Evolutionary conservation across 1,140 invertebrate genomes (phyloP).

Genomic region (Popillia japonica): DNA sequence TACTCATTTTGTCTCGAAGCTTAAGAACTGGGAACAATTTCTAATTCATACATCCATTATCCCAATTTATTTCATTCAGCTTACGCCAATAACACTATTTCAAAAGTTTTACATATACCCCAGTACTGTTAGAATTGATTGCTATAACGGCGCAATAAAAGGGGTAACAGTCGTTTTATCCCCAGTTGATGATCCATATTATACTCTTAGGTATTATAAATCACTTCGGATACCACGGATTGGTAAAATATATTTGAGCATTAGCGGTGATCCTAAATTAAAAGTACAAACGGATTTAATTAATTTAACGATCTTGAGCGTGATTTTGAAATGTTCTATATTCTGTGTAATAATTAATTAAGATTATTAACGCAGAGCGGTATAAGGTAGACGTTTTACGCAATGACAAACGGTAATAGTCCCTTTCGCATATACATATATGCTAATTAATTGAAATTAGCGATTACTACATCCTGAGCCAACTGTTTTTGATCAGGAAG

Average conservation of each 20-base stretch:
- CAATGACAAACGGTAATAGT: conserved; percentile 5
- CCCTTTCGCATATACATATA: background rate
- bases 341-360: background rate
- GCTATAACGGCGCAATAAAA: conserved; percentile 23
- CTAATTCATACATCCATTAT: too few relatives aligned
- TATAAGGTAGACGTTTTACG: too few relatives aligned
- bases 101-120: conserved; percentile 6
- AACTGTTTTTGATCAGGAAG: background rate
- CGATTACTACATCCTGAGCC: background rate
- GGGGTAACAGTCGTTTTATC: background rate
- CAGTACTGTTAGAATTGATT: background rate
- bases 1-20: too few relatives aligned
- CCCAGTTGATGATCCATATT: background rate
- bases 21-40: too few relatives aligned
- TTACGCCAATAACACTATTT: conserved; percentile 1
- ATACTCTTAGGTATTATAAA: conserved; percentile 19
- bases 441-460: background rate
- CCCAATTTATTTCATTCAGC: background rate
- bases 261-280: conserved; percentile 16
- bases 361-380: background rate
- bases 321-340: conserved; percentile 8
- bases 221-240: background rate
- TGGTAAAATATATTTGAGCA: background rate
- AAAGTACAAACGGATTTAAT: conserved; percentile 20
- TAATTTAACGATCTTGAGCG: conserved; percentile 2